Conservation (phyloP, 2,888 invertebrate species). For the Ferrisia virgata region DNA sequence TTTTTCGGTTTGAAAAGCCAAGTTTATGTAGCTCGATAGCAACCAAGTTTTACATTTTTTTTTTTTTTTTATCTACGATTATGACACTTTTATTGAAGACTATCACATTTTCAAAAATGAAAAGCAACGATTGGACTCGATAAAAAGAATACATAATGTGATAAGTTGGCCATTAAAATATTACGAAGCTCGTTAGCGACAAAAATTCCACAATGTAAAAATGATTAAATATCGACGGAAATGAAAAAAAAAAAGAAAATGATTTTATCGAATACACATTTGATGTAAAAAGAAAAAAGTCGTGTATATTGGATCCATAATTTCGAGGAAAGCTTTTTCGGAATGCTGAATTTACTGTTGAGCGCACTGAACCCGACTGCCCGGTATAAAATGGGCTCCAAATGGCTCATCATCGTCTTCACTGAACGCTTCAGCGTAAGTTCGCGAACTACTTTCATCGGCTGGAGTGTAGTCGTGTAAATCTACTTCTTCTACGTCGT, state of each 20-base stretch:
- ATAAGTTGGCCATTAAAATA: neutral
- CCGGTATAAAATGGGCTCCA: neutral
- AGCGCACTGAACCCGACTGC: conserved; percentile 27
- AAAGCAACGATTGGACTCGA: neutral
- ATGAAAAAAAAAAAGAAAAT: neutral
- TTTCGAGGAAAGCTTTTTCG: neutral
- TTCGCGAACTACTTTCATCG: conserved; percentile 54
- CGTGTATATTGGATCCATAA: neutral
- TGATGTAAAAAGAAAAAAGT: neutral
- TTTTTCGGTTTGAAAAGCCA: neutral
- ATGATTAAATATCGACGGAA: neutral
- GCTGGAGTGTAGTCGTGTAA: conserved; percentile 71
- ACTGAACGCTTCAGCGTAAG: conserved; percentile 17
- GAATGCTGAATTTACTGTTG: conserved; percentile 8
- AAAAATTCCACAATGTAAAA: neutral
- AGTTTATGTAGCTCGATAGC: neutral
- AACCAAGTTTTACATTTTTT: neutral
- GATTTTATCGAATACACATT: neutral
- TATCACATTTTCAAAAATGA: neutral
- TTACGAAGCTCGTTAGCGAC: conserved; percentile 9
- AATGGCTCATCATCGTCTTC: conserved; percentile 32
- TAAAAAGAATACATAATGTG: neutral
- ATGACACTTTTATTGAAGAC: neutral
- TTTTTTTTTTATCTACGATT: neutral
- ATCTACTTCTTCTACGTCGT: conserved; percentile 82